phyloP scores from a whole-genome alignment of 2,113 vertebrate genomes.

The Prinia subflava region DNA sequence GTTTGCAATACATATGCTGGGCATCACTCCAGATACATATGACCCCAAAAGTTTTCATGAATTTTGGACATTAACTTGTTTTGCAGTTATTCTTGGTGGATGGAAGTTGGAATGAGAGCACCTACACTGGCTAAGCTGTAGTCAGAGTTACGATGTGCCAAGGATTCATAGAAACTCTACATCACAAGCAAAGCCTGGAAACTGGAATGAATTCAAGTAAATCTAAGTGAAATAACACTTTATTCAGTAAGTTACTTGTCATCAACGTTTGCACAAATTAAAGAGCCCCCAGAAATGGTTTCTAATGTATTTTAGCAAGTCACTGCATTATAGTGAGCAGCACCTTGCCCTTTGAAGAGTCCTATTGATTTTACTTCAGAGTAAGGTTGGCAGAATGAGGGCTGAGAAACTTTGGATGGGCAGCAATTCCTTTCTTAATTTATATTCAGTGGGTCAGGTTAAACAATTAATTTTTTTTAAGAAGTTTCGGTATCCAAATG shows the following conservation, averaged over 20 bases:
- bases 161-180: not conserved
- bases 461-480: not conserved
- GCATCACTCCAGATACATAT: not conserved
- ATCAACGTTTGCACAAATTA: not conserved
- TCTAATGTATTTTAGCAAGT: slow-evolving; percentile 17
- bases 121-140: not conserved
- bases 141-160: not conserved
- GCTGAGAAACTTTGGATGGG: not conserved
- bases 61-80: slow-evolving; percentile 5
- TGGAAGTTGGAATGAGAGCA: not conserved
- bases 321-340: slow-evolving; percentile 1
- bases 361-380: slow-evolving; percentile 51
- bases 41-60: not conserved
- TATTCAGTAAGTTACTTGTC: not conserved
- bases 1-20: not conserved
- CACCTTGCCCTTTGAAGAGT: slow-evolving; percentile 21
- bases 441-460: not conserved
- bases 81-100: not conserved
- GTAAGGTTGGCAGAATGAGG: slow-evolving; percentile 3
- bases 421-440: not conserved
- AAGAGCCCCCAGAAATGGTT: not conserved
- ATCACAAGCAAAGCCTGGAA: not conserved
- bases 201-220: not conserved
- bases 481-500: not conserved
- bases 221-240: not conserved